These are phyloP conservation scores for Neoascia interrupta DNA, from an alignment of 2,888 invertebrate species.

Conservation along the genomic window DNA sequence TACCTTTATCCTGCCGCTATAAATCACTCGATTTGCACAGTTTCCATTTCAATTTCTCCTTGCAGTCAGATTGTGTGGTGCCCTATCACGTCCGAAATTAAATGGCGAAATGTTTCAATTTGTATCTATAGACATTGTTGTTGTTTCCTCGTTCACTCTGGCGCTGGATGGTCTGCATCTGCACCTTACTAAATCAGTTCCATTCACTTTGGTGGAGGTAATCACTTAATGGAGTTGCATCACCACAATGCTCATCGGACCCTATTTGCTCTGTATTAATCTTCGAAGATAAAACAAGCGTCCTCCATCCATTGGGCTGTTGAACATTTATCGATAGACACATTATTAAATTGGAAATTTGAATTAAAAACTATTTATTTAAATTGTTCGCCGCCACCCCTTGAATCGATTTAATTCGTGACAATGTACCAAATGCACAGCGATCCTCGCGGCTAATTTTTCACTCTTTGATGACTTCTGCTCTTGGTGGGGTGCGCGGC, in stretches of 20 bases:
- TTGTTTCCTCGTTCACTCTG: slow-evolving; percentile 9
- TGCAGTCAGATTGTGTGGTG: slow-evolving; percentile 59
- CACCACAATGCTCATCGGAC: slow-evolving; percentile 22
- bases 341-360: slow-evolving; percentile 37
- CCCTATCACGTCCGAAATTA: slow-evolving; percentile 78
- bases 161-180: background rate
- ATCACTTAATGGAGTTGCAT: slow-evolving; percentile 58
- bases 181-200: slow-evolving; percentile 52
- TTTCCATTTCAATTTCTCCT: slow-evolving; percentile 29
- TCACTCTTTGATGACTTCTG: slow-evolving; percentile 3
- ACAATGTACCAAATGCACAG: slow-evolving; percentile 29
- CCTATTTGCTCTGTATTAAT: slow-evolving; percentile 21
- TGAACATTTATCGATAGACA: slow-evolving; percentile 27
- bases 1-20: background rate
- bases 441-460: background rate
- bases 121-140: slow-evolving; percentile 57
- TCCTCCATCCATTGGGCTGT: background rate
- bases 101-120: slow-evolving; percentile 78
- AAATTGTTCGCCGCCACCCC: slow-evolving; percentile 44
- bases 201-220: slow-evolving; percentile 59
- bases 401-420: slow-evolving; percentile 53
- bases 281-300: slow-evolving; percentile 18
- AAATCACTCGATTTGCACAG: slow-evolving; percentile 40
- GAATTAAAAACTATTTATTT: slow-evolving; percentile 60
- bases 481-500: slow-evolving; percentile 1